Conservation (phyloP, 92 coral and sea anemone genomes). For the Phenganax stokvisi region DNA sequence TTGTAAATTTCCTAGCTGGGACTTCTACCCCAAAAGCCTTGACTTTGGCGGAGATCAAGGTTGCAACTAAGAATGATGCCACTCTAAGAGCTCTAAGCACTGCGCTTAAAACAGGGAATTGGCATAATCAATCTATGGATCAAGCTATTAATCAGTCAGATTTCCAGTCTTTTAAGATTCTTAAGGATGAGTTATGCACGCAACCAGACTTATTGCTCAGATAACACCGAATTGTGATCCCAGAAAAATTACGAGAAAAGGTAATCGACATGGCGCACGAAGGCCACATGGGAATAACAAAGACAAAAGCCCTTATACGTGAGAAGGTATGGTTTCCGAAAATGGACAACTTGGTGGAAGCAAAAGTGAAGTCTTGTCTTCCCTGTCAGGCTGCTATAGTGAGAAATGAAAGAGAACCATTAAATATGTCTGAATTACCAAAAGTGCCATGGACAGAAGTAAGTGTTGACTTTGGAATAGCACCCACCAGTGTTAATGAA, state of each 20-base stretch:
- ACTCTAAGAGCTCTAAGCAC: constrained; percentile 4
- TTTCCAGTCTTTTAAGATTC: background rate
- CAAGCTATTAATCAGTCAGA: background rate
- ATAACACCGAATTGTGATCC: background rate
- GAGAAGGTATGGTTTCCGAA: constrained; percentile 5
- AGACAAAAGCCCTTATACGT: background rate
- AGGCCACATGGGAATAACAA: background rate
- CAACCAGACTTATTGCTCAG: background rate
- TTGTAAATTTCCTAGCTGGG: background rate
- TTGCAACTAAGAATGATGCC: background rate
- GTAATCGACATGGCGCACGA: background rate
- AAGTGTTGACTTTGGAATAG: background rate
- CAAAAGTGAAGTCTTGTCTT: background rate
- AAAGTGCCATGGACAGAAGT: background rate
- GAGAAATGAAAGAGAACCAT: background rate
- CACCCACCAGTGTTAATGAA: constrained; percentile 4
- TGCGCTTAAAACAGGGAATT: too few species aligned
- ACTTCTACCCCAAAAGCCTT: constrained; percentile 10
- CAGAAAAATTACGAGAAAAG: background rate
- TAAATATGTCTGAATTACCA: background rate
- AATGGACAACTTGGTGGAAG: background rate
- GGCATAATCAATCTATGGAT: too few species aligned
- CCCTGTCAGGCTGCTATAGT: background rate
- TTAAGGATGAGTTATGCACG: background rate
- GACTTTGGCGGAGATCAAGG: background rate